These are phyloP conservation scores for Saturnia japonica DNA, from an alignment of 2,888 invertebrate species.

Conservation along the genomic window DNA sequence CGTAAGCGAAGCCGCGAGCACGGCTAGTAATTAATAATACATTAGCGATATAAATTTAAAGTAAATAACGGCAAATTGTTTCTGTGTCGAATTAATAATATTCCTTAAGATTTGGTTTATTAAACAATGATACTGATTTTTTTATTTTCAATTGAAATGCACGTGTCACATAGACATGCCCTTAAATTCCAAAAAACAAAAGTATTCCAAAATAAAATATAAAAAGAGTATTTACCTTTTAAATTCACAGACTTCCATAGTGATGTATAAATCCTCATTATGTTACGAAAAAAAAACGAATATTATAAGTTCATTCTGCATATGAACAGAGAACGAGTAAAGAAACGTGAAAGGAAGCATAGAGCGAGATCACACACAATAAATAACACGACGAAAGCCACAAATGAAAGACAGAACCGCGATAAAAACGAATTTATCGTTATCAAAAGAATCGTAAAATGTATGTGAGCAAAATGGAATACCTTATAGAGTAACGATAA, in stretches of 20 bases:
- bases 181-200: too few relatives aligned
- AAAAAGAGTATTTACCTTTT: constrained; percentile 8
- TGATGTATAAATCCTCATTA: constrained; percentile 1
- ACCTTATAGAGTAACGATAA: constrained; percentile 1
- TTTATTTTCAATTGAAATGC: too few relatives aligned
- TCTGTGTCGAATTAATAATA: too few relatives aligned
- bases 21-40: too few relatives aligned
- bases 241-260: constrained; percentile 19
- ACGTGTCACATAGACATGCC: too few relatives aligned
- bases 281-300: background rate
- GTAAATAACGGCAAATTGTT: too few relatives aligned
- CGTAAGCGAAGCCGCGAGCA: too few relatives aligned
- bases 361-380: background rate
- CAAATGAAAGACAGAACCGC: constrained; percentile 17
- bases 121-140: too few relatives aligned
- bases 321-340: background rate
- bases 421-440: constrained; percentile 31
- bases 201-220: too few relatives aligned
- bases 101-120: too few relatives aligned
- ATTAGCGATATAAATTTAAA: too few relatives aligned
- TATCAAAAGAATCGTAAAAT: constrained; percentile 38
- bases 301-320: background rate
- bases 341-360: background rate
- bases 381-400: constrained; percentile 4
- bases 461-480: constrained; percentile 27